Evolutionary conservation across 1,140 invertebrate genomes (phyloP).

Genomic region (Arion vulgaris): DNA sequence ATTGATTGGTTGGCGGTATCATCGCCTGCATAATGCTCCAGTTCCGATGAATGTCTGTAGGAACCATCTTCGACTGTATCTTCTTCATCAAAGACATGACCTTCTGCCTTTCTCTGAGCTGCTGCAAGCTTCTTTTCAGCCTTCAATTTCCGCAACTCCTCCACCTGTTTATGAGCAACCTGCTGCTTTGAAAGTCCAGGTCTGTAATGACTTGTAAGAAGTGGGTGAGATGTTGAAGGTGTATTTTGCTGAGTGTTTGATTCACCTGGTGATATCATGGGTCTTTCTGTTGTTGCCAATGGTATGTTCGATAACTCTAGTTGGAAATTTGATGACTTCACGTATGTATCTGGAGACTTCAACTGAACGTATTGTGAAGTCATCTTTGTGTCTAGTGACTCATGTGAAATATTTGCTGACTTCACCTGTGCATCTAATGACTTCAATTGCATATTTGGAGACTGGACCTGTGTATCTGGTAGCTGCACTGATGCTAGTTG

Average conservation of each 20-base stretch:
- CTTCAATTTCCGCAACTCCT: constrained; percentile 24
- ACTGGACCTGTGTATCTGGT: not conserved
- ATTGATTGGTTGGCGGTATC: not conserved
- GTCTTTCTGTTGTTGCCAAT: not conserved
- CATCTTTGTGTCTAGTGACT: not conserved
- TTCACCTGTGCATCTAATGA: not conserved
- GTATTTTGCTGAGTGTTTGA: not conserved
- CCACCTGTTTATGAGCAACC: constrained; percentile 29
- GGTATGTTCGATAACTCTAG: not conserved
- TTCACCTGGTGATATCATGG: not conserved
- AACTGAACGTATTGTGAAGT: not conserved
- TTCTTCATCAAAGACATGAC: not conserved
- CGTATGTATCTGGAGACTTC: not conserved
- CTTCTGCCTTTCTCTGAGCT: constrained; percentile 16
- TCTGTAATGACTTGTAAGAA: not conserved
- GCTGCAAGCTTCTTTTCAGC: constrained; percentile 29
- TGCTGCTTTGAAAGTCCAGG: constrained; percentile 1
- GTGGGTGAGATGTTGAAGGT: not conserved
- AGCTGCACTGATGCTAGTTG: not conserved
- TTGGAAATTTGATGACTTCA: not conserved
- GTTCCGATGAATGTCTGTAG: not conserved
- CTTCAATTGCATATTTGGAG: not conserved
- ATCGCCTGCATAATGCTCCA: not conserved
- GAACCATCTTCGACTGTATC: not conserved
- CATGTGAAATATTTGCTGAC: not conserved